Evolutionary conservation across 1,140 invertebrate genomes (phyloP).

Genomic region (Sarcophaga peregrina): DNA sequence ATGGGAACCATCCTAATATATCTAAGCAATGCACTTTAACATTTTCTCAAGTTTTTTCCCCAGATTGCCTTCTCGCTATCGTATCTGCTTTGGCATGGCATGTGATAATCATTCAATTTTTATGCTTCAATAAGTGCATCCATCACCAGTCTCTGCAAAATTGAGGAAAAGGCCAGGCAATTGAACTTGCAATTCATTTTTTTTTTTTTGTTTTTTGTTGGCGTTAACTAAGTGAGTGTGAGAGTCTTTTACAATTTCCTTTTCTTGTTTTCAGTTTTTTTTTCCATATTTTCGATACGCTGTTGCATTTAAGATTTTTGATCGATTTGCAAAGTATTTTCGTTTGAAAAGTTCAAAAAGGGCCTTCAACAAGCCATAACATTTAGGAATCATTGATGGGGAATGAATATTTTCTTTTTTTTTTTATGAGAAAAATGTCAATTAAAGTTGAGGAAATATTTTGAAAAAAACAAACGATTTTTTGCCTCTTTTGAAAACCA

Average conservation of each 20-base stretch:
- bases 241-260: neutral
- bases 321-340: no score
- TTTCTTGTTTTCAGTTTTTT: no score
- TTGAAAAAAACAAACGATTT: no score
- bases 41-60: no score
- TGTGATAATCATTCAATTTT: slow-evolving; percentile 10
- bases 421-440: neutral
- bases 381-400: neutral
- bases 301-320: no score
- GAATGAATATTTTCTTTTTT: neutral
- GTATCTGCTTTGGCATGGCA: neutral
- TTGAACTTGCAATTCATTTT: slow-evolving; percentile 14
- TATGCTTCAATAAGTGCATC: slow-evolving; percentile 9
- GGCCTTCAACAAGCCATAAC: neutral
- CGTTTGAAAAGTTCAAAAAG: no score
- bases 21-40: no score
- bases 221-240: neutral
- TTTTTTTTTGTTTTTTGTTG: neutral
- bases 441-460: neutral
- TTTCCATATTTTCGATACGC: no score
- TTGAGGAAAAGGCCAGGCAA: slow-evolving; percentile 5
- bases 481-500: no score
- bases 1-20: no score
- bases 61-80: no score
- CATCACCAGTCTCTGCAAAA: neutral